A percentile compares a stretch with the other conserved stretches of the same genome.
phyloP scores from a whole-genome alignment of 2,797 vertebrate species.

The Ctenopoma multispine region DNA sequence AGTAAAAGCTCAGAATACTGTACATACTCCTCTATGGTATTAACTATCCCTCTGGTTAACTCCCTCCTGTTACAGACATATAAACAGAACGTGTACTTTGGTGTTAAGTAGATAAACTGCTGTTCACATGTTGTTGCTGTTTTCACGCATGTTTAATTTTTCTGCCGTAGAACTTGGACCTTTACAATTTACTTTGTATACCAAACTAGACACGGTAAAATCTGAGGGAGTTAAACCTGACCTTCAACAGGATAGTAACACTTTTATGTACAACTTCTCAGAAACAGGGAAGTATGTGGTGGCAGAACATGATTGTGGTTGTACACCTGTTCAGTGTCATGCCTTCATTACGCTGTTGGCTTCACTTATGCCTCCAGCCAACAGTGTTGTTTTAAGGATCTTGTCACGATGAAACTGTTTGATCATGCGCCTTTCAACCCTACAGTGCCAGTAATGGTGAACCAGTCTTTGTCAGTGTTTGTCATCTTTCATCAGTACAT shows the following conservation, averaged over 20 bases:
- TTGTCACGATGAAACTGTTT: conserved; percentile 24
- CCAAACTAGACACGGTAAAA: no score
- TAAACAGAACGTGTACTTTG: background rate
- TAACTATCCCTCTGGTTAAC: background rate
- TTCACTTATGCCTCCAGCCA: conserved; percentile 1
- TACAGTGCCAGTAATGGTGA: background rate
- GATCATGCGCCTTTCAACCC: conserved; percentile 23
- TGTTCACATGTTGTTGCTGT: background rate
- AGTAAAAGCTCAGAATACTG: no score
- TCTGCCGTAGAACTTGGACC: background rate
- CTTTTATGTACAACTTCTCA: background rate
- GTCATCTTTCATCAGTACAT: no score
- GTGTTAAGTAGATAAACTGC: background rate
- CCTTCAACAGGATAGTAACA: background rate
- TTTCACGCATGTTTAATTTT: background rate
- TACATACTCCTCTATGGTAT: no score
- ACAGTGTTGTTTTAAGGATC: conserved; percentile 5
- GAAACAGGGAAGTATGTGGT: background rate
- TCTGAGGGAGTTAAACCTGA: background rate
- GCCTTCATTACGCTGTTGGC: background rate
- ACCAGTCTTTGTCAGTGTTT: no score
- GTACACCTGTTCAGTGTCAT: no score
- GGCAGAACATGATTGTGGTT: background rate
- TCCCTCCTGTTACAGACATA: background rate
- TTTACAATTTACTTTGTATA: background rate